A percentile compares a stretch with the other conserved stretches of the same genome.
phyloP scores from a whole-genome alignment of 2,113 vertebrate species.

The Tenrec ecaudatus region DNA sequence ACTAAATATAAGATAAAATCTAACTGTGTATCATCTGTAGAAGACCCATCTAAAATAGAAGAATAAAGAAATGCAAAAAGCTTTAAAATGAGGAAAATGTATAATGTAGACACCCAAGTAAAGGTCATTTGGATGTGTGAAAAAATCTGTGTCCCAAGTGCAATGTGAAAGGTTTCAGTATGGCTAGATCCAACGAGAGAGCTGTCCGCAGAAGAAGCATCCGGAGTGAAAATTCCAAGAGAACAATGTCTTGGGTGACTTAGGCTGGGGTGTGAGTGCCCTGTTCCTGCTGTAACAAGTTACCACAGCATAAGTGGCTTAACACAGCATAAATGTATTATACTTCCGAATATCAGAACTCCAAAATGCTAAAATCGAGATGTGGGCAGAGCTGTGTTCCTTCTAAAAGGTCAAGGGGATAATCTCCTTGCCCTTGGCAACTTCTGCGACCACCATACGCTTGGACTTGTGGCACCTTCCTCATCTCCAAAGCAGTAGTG shows the following conservation, averaged over 20 bases:
- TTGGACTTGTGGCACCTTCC: neutral
- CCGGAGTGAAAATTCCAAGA: neutral
- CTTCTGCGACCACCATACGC: neutral
- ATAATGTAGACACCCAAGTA: conserved; percentile 25
- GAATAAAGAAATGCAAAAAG: neutral
- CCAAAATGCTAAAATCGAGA: conserved; percentile 27
- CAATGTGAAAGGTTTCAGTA: neutral
- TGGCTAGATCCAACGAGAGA: neutral
- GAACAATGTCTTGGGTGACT: neutral
- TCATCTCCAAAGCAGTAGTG: neutral
- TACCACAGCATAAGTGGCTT: neutral
- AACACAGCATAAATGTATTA: neutral
- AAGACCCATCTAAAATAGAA: conserved; percentile 20
- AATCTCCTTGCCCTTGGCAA: neutral
- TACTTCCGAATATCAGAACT: neutral
- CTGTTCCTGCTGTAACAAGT: neutral
- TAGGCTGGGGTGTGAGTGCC: neutral
- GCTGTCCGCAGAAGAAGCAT: neutral
- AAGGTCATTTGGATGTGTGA: neutral
- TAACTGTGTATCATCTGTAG: neutral
- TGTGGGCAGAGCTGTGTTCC: neutral
- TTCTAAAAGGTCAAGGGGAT: neutral
- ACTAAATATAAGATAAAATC: conserved; percentile 29
- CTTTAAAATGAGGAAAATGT: neutral
- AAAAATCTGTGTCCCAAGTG: neutral